These are phyloP conservation scores for Ailurus styani DNA, from an alignment of 2,113 vertebrate genomes.

Conservation along the genomic window DNA sequence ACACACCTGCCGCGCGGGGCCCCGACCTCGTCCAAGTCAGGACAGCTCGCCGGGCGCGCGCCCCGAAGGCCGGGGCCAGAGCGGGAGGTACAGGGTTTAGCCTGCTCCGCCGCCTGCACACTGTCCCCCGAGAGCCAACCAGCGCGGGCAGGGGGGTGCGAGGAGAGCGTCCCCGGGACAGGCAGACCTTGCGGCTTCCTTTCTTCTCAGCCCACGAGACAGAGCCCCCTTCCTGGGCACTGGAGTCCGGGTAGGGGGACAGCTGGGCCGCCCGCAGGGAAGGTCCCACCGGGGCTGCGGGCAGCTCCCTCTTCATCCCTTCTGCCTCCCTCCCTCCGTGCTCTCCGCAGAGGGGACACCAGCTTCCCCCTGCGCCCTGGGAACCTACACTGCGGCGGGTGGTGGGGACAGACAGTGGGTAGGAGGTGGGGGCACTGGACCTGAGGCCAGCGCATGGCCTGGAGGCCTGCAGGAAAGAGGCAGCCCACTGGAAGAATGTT, in stretches of 20 bases:
- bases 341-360: too few species aligned
- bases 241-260: neutral
- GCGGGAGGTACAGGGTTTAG: neutral
- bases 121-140: neutral
- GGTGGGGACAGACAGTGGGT: rapidly evolving
- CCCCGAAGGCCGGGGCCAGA: neutral
- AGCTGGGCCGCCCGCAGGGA: neutral
- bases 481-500: neutral
- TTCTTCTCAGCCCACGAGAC: neutral
- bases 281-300: neutral
- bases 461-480: neutral
- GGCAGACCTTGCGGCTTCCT: neutral
- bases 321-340: neutral
- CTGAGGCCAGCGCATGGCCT: rapidly evolving
- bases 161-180: neutral
- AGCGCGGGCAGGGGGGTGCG: neutral
- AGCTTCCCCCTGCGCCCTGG: neutral
- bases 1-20: neutral
- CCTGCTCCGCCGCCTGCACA: too few species aligned
- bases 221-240: rapidly evolving
- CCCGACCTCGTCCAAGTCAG: neutral
- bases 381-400: neutral
- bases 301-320: neutral
- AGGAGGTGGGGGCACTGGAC: neutral
- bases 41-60: neutral